Evolutionary conservation across 1,140 invertebrate species (phyloP).

Genomic region (Cecropterus lyciades): DNA sequence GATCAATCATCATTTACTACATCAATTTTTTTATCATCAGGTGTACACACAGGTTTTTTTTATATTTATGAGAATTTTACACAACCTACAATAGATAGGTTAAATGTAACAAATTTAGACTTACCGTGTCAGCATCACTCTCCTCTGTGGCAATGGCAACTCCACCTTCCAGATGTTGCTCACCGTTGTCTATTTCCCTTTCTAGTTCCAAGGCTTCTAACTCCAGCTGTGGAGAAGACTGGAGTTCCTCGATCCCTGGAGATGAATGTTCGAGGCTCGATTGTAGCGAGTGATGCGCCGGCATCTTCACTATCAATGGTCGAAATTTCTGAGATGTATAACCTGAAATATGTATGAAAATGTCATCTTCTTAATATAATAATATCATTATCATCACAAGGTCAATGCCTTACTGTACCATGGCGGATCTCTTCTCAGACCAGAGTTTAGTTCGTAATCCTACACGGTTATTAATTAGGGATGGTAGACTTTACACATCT

Average conservation of each 20-base stretch:
- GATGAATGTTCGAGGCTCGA: slow-evolving; percentile 43
- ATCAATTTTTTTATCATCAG: no score
- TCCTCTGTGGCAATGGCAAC: slow-evolving; percentile 68
- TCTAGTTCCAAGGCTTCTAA: slow-evolving; percentile 64
- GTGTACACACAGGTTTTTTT: no score
- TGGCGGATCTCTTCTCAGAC: no score
- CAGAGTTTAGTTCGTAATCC: no score
- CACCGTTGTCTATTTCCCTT: slow-evolving; percentile 59
- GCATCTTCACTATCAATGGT: slow-evolving; percentile 65
- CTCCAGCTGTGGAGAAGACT: slow-evolving; percentile 66
- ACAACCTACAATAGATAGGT: no score
- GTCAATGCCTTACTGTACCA: no score
- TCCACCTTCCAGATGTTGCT: slow-evolving; percentile 64
- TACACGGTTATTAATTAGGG: no score
- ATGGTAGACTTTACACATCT: no score
- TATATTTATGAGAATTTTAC: no score
- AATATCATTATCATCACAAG: no score
- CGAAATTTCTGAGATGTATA: slow-evolving; percentile 59
- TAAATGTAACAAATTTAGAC: slow-evolving; percentile 26
- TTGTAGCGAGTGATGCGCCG: slow-evolving; percentile 47
- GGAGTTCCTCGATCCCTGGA: slow-evolving; percentile 59
- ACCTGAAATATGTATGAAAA: slow-evolving; percentile 40
- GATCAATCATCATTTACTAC: no score
- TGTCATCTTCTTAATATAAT: no score
- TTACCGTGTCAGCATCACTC: slow-evolving; percentile 71